phyloP scores from a whole-genome alignment of 2,113 vertebrate genomes.

The Barnardius zonarius region DNA sequence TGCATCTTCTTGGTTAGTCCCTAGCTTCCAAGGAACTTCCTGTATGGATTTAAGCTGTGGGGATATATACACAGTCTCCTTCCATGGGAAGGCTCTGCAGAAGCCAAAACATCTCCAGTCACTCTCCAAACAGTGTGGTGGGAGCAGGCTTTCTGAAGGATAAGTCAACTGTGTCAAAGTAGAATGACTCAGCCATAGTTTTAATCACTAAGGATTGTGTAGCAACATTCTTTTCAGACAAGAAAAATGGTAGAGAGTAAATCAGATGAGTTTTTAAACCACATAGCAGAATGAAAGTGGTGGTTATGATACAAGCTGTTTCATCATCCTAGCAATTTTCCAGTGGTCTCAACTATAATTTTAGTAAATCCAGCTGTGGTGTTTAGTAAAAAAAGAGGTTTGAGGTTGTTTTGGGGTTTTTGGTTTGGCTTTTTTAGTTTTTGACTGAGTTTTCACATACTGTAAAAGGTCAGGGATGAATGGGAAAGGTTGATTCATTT shows the following conservation, averaged over 20 bases:
- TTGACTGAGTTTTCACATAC: conserved; percentile 28
- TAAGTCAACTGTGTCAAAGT: not conserved
- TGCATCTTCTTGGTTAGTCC: not conserved
- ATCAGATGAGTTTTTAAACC: conserved; percentile 59
- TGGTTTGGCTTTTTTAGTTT: not conserved
- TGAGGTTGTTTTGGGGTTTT: not conserved
- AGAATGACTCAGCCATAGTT: conserved; percentile 24
- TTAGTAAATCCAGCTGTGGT: conserved; percentile 57
- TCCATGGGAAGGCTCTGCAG: not conserved
- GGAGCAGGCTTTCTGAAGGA: not conserved
- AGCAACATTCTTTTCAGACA: conserved; percentile 29
- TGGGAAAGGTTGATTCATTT: conserved; percentile 39
- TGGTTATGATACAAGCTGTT: conserved; percentile 52
- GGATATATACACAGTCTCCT: not conserved
- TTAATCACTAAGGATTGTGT: not conserved
- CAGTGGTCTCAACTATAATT: conserved; percentile 36
- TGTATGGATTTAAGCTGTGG: not conserved
- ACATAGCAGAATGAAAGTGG: conserved; percentile 32
- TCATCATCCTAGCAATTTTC: conserved; percentile 55
- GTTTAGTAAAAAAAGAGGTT: not conserved
- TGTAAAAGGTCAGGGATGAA: conserved; percentile 47
- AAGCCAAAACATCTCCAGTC: not conserved
- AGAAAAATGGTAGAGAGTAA: conserved; percentile 46
- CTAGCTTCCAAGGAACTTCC: not conserved
- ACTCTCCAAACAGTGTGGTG: not conserved